Evolutionary conservation across 2,888 invertebrate species (phyloP).

Genomic region (Aricia artaxerxes): DNA sequence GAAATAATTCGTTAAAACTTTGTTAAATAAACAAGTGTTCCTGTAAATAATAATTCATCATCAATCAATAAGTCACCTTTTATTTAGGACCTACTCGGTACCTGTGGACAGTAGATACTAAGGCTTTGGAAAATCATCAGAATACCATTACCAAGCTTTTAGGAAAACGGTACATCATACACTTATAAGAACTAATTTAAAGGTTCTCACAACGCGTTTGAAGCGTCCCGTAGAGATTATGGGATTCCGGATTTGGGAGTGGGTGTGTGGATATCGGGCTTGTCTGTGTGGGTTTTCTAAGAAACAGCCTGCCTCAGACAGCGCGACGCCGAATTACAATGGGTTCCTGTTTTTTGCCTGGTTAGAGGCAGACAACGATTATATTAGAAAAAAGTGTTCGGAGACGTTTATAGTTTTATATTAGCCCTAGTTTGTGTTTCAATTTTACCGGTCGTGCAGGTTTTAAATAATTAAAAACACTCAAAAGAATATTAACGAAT

Average conservation of each 20-base stretch:
- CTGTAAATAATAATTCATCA: too few relatives aligned
- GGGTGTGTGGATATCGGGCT: neutral
- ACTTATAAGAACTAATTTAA: neutral
- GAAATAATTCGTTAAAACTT: too few relatives aligned
- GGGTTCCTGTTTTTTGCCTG: conserved; percentile 64
- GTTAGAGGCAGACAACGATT: conserved; percentile 57
- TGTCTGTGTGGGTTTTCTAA: conserved; percentile 54
- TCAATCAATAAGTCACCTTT: too few relatives aligned
- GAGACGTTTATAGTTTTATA: conserved; percentile 61
- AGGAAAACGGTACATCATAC: neutral
- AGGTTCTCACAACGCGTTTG: neutral
- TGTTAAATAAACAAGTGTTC: too few relatives aligned
- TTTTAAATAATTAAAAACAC: neutral
- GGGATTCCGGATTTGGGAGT: neutral
- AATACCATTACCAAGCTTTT: too few relatives aligned
- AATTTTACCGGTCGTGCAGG: neutral
- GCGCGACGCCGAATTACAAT: conserved; percentile 75
- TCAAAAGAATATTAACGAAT: neutral
- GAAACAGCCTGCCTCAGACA: conserved; percentile 69
- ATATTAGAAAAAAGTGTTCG: conserved; percentile 63
- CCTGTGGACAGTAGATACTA: too few relatives aligned
- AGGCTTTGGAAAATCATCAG: too few relatives aligned
- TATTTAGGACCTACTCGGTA: too few relatives aligned
- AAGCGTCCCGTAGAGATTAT: neutral
- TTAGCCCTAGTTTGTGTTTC: conserved; percentile 57